Conservation (phyloP, 2,113 vertebrate species). For the Tetrao urogallus region DNA sequence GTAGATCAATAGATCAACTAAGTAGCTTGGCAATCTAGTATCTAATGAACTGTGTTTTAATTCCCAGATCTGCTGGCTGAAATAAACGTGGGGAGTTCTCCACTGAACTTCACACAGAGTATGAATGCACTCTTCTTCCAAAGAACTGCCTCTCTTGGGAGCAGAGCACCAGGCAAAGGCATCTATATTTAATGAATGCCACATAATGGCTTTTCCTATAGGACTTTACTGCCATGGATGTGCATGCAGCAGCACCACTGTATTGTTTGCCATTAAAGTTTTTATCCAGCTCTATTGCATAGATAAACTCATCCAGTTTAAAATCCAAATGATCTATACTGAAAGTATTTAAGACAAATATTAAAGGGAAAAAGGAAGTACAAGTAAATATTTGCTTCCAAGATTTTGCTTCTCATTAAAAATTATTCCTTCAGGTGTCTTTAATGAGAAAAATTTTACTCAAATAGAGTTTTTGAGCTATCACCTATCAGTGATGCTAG, state of each 20-base stretch:
- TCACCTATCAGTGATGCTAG: background rate
- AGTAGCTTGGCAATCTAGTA: constrained; percentile 27
- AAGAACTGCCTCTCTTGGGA: background rate
- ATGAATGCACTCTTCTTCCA: background rate
- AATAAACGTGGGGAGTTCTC: constrained; percentile 16
- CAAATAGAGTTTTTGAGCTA: background rate
- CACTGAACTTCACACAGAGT: background rate
- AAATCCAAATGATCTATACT: background rate
- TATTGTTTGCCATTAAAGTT: background rate
- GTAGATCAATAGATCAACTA: constrained; percentile 14
- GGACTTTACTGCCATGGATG: background rate
- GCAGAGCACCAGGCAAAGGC: background rate
- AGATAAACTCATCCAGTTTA: background rate
- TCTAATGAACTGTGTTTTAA: background rate
- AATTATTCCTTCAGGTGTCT: background rate
- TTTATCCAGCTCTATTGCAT: background rate
- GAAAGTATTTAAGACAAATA: background rate
- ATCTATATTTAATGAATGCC: background rate
- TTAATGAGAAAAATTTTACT: constrained; percentile 20
- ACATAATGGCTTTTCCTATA: rapidly evolving
- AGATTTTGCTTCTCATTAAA: background rate
- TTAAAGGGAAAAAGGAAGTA: background rate
- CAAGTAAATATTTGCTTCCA: background rate
- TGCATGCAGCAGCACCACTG: background rate
- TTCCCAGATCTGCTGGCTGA: background rate